Conservation (phyloP, 2,113 vertebrate species). For the Oreocharis arfaki region DNA sequence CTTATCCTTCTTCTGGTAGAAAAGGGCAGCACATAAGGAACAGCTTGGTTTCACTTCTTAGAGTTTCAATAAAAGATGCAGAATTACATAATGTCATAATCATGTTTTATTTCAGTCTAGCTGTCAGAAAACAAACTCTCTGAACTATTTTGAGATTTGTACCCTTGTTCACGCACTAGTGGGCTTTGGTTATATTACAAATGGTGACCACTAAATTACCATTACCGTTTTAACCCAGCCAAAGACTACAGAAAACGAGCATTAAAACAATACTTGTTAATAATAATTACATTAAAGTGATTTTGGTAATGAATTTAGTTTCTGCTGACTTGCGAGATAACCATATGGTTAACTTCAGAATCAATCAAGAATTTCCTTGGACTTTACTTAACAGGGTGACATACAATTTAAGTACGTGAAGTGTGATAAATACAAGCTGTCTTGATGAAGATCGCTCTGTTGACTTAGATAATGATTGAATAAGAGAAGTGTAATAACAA, state of each 20-base stretch:
- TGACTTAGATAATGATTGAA: conserved; percentile 1
- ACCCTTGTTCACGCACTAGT: background rate
- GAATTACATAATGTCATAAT: background rate
- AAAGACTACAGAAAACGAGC: background rate
- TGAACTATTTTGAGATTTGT: background rate
- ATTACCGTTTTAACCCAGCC: background rate
- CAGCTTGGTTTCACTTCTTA: background rate
- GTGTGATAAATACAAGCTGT: conserved; percentile 59
- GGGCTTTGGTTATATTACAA: background rate
- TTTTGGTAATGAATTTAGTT: background rate
- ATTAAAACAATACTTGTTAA: background rate
- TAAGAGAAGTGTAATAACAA: conserved; percentile 24
- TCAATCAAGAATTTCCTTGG: conserved; percentile 38
- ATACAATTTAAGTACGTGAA: conserved; percentile 29
- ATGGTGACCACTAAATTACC: background rate
- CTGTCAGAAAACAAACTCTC: background rate
- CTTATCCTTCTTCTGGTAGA: background rate
- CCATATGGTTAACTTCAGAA: conserved; percentile 38
- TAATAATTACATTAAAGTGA: background rate
- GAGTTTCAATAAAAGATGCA: background rate
- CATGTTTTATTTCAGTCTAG: background rate
- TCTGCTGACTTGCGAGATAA: conserved; percentile 14
- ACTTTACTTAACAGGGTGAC: conserved; percentile 17
- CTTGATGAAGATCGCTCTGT: background rate
- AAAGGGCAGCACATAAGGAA: background rate